These are phyloP conservation scores for Morbakka virulenta DNA, from an alignment of 30 jellyfish, hydroid and myxozoan species.

Conservation along the genomic window DNA sequence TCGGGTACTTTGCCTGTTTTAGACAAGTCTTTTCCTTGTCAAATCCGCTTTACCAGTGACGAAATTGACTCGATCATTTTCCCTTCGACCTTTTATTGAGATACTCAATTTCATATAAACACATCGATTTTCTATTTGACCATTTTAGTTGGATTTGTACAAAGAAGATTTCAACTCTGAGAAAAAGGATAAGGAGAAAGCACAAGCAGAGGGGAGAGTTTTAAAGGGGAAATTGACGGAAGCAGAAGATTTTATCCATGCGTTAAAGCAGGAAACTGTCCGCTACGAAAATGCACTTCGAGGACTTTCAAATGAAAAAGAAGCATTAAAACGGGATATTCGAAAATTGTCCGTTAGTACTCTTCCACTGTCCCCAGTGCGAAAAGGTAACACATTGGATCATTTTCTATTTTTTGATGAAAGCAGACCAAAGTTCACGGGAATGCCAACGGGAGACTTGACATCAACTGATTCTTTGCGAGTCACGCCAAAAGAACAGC, in stretches of 20 bases:
- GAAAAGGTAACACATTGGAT: background rate
- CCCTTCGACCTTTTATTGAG: too few relatives aligned
- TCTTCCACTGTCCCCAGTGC: background rate
- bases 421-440: too few relatives aligned
- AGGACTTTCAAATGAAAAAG: background rate
- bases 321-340: background rate
- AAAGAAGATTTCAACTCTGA: background rate
- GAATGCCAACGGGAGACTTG: too few relatives aligned
- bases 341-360: background rate
- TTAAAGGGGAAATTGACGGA: background rate
- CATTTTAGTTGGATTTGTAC: background rate
- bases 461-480: too few relatives aligned
- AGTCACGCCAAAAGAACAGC: background rate
- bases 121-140: too few relatives aligned
- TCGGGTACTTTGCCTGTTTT: too few relatives aligned
- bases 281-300: background rate
- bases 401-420: background rate
- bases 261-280: background rate
- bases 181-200: background rate
- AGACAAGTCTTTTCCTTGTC: too few relatives aligned
- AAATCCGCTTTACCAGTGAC: too few relatives aligned
- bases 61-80: too few relatives aligned
- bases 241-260: background rate
- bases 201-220: background rate
- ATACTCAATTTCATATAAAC: too few relatives aligned